A percentile compares a stretch with the other conserved stretches of the same genome.
Conservation (phyloP, 2,888 invertebrate genomes). For the Plebejus anna region DNA sequence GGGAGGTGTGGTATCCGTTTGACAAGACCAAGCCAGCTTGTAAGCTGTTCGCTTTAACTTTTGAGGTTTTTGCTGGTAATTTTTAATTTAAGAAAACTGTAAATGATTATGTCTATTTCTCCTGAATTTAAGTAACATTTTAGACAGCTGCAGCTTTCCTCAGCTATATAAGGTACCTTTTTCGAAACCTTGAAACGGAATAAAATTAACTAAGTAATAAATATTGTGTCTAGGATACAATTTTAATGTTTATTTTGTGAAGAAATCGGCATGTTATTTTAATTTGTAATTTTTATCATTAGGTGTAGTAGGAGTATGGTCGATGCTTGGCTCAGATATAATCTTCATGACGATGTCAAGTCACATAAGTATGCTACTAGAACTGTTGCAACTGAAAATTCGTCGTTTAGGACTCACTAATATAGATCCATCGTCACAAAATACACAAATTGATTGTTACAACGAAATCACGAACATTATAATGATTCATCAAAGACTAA, state of each 20-base stretch:
- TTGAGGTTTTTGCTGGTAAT: slow-evolving; percentile 57
- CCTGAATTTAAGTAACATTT: too few species aligned
- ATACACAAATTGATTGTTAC: slow-evolving; percentile 44
- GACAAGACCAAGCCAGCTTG: slow-evolving; percentile 57
- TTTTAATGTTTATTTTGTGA: too few species aligned
- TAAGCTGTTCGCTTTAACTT: slow-evolving; percentile 53
- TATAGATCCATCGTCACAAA: not conserved
- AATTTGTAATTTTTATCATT: not conserved
- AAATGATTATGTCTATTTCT: too few species aligned
- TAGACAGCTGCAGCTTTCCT: too few species aligned
- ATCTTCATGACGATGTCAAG: slow-evolving; percentile 65
- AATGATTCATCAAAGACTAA: slow-evolving; percentile 59
- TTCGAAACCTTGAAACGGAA: too few species aligned
- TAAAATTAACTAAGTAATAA: too few species aligned
- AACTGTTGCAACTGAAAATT: slow-evolving; percentile 56
- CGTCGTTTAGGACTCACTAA: slow-evolving; percentile 44
- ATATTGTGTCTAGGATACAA: too few species aligned
- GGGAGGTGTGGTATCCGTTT: slow-evolving; percentile 62
- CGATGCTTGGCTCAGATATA: slow-evolving; percentile 61
- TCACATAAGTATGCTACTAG: slow-evolving; percentile 62
- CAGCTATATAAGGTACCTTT: too few species aligned
- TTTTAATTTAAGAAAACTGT: too few species aligned
- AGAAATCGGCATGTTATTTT: not conserved
- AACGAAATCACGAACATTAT: slow-evolving; percentile 52
- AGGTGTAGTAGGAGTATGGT: slow-evolving; percentile 57